Conservation (phyloP, 2,888 invertebrate genomes). For the Vannuccia rotundouncinata region DNA sequence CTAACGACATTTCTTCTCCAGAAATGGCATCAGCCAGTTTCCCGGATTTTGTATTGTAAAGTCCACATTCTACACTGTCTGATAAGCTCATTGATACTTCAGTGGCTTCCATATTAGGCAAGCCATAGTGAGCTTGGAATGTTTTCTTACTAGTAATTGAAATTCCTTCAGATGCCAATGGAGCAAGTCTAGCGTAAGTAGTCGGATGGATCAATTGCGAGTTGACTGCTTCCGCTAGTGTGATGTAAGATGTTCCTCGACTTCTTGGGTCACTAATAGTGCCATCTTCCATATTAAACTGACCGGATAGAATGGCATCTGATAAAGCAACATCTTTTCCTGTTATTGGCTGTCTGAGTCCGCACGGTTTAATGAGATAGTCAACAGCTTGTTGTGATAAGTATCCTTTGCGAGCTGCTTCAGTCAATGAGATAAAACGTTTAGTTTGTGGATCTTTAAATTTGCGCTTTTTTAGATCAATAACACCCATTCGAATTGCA, state of each 20-base stretch:
- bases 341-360: constrained; percentile 67
- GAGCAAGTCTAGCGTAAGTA: not conserved
- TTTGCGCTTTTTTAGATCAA: constrained; percentile 62
- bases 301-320: constrained; percentile 55
- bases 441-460: constrained; percentile 36
- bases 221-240: constrained; percentile 23
- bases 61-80: constrained; percentile 54
- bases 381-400: constrained; percentile 75
- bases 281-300: not conserved
- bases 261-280: not conserved
- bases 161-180: constrained; percentile 8
- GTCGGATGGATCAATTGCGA: not conserved
- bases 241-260: not conserved
- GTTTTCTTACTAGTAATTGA: not conserved
- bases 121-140: constrained; percentile 26
- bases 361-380: constrained; percentile 72
- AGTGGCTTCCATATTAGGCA: constrained; percentile 42
- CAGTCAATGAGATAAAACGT: constrained; percentile 63
- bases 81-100: constrained; percentile 47
- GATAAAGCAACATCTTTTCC: constrained; percentile 70
- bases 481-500: constrained; percentile 75
- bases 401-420: constrained; percentile 74
- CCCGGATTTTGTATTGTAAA: constrained; percentile 57
- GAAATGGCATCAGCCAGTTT: constrained; percentile 56
- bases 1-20: constrained; percentile 62